Base-by-base conservation (phyloP, 2,888 invertebrate species). In the Coleophora flavipennella region DNA sequence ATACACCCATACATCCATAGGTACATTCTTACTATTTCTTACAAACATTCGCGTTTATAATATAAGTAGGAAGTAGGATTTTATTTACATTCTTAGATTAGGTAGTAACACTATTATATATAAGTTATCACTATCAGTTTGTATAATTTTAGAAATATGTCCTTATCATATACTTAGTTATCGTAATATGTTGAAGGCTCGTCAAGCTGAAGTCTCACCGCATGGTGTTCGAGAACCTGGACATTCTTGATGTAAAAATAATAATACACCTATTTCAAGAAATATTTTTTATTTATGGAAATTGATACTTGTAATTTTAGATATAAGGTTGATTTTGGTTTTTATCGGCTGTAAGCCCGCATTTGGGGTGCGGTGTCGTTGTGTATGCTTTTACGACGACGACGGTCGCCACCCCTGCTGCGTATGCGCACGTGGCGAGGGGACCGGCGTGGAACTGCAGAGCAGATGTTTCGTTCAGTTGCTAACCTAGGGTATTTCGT, bases 221-320 rank as follows among this genome's bases (percentile, higher is more conserved):
- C 20, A 20, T 77, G 74, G 68, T 70, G 62, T 64, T 70, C 60
- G 20, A 3, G 65, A 79, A 76, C 83, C 80, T 81, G 78, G 83
- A 81, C 80, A 81, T 84, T 81, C 83, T 75, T 53, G 60, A 62
- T 63, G 77, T 72, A 80, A 79, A 81, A 84, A 84, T 81, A 83
- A 78, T 75, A 68, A 67, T 74, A 74, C 9, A 11, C 35, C 28
- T 77, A 78, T 79, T 83, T 79, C 55, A 59, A 20, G 20, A 4
- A 70, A 66, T 57, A 53, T 52, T 48, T 47, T 44, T 38, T 40
- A 39, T 40, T 47, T 47, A 51, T 58, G 48, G 41, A 68, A 67
- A 62, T 50, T 61, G 55, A 53, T 48, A 59, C 66, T 62, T 69
- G 61, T 49, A 40, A 20, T 35, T 41, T 43, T 28, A 9, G 50